phyloP scores from a whole-genome alignment of 2,888 invertebrate species.

The Drosophila cracens region DNA sequence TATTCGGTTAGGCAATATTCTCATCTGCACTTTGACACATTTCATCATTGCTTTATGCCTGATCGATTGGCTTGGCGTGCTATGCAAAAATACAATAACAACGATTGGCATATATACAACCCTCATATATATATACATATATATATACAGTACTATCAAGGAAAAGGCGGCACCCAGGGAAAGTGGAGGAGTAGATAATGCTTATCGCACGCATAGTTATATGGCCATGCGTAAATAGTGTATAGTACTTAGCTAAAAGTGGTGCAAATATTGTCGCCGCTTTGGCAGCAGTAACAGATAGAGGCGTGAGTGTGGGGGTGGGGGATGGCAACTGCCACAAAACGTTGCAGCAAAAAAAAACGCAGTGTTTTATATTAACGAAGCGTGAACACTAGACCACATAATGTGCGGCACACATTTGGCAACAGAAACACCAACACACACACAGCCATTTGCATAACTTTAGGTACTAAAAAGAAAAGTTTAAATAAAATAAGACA shows the following conservation, averaged over 20 bases:
- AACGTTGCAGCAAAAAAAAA: slow-evolving; percentile 34
- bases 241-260: slow-evolving; percentile 59
- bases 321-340: slow-evolving; percentile 26
- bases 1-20: slow-evolving; percentile 37
- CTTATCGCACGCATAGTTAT: slow-evolving; percentile 62
- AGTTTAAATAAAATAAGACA: slow-evolving; percentile 36
- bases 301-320: not conserved
- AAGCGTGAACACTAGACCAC: slow-evolving; percentile 80
- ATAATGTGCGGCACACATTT: slow-evolving; percentile 78
- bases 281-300: slow-evolving; percentile 9
- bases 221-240: slow-evolving; percentile 67
- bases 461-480: slow-evolving; percentile 50
- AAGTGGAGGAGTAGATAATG: slow-evolving; percentile 48
- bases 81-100: slow-evolving; percentile 37
- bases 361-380: slow-evolving; percentile 60
- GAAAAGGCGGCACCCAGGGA: not conserved
- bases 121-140: slow-evolving; percentile 1
- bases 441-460: slow-evolving; percentile 38
- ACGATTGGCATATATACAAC: slow-evolving; percentile 24
- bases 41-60: slow-evolving; percentile 36
- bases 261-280: slow-evolving; percentile 54
- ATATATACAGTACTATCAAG: not conserved
- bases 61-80: slow-evolving; percentile 47
- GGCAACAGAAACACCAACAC: slow-evolving; percentile 28
- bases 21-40: slow-evolving; percentile 46